These are phyloP conservation scores for Osmerus eperlanus DNA, from an alignment of 2,113 vertebrate genomes.

Conservation along the genomic window DNA sequence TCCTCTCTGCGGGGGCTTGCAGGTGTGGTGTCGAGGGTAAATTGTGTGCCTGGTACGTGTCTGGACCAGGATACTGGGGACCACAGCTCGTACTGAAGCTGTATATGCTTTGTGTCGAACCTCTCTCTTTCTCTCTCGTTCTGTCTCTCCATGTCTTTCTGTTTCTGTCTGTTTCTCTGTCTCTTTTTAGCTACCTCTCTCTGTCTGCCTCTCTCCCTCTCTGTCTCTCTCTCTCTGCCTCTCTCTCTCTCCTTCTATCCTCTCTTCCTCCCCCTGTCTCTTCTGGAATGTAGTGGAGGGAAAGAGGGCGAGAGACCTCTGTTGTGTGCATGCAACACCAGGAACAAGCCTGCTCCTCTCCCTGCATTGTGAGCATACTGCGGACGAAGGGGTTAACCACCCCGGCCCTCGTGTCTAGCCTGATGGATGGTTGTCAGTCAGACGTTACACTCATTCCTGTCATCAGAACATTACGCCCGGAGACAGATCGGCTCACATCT, in stretches of 20 bases:
- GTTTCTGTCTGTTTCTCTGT: background rate
- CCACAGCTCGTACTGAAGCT: background rate
- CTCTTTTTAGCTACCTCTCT: conserved; percentile 10
- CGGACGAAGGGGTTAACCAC: conserved; percentile 20
- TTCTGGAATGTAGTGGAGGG: conserved; percentile 46
- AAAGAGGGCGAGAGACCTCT: conserved; percentile 25
- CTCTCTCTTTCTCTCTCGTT: background rate
- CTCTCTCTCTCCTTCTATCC: background rate
- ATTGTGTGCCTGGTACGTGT: too few relatives aligned
- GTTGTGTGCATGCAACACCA: conserved; percentile 32
- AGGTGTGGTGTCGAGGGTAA: too few relatives aligned
- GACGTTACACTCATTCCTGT: conserved; percentile 25
- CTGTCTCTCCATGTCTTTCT: too few relatives aligned
- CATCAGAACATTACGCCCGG: conserved; percentile 17
- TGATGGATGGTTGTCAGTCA: conserved; percentile 37
- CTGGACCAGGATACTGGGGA: background rate
- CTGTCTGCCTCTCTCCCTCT: conserved; percentile 17
- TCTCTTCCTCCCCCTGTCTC: conserved; percentile 8
- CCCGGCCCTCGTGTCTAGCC: conserved; percentile 15
- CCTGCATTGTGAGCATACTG: conserved; percentile 48
- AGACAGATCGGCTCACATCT: background rate
- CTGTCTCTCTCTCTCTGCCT: conserved; percentile 22
- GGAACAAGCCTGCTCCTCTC: conserved; percentile 26
- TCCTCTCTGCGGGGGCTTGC: too few relatives aligned
- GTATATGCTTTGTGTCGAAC: background rate